A percentile compares a stretch with the other conserved stretches of the same genome.
Conservation (phyloP, 2,888 invertebrate genomes). For the Noctua comes region DNA sequence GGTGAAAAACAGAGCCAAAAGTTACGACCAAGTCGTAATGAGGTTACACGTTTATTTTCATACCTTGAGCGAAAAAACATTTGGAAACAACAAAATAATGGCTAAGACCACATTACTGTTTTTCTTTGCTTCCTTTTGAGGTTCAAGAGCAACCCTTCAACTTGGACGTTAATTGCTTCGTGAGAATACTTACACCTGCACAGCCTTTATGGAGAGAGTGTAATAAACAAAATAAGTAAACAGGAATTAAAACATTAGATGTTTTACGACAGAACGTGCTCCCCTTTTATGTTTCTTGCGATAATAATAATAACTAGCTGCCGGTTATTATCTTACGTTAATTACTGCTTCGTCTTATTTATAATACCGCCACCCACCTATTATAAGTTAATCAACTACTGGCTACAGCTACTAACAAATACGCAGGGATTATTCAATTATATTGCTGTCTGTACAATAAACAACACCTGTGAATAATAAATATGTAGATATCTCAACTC, state of each 20-base stretch:
- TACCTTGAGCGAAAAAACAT: constrained; percentile 67
- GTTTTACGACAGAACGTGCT: constrained; percentile 70
- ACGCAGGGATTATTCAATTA: constrained; percentile 36
- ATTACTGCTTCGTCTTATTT: constrained; percentile 33
- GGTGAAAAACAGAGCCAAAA: constrained; percentile 52
- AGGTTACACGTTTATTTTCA: constrained; percentile 62
- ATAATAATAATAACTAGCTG: constrained; percentile 55
- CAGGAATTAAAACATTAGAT: constrained; percentile 76
- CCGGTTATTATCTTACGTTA: constrained; percentile 39
- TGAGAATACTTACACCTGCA: constrained; percentile 85
- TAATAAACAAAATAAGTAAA: constrained; percentile 84
- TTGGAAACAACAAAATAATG: constrained; percentile 74
- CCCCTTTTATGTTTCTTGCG: constrained; percentile 53
- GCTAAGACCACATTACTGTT: constrained; percentile 77
- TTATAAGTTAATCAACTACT: constrained; percentile 23
- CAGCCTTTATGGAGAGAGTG: constrained; percentile 72
- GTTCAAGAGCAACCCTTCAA: constrained; percentile 85
- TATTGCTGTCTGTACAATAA: constrained; percentile 10
- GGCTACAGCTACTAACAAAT: constrained; percentile 12
- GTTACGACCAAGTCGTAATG: constrained; percentile 63
- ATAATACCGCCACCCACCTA: constrained; percentile 15
- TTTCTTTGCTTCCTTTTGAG: constrained; percentile 79
- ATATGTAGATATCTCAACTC: constrained; percentile 45
- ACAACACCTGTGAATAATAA: constrained; percentile 50
- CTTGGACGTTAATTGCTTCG: constrained; percentile 87